Percentiles rank a stretch among this genome's conserved stretches.
Conservation (phyloP, 2,113 vertebrate genomes). For the Lepisosteus osseus region DNA sequence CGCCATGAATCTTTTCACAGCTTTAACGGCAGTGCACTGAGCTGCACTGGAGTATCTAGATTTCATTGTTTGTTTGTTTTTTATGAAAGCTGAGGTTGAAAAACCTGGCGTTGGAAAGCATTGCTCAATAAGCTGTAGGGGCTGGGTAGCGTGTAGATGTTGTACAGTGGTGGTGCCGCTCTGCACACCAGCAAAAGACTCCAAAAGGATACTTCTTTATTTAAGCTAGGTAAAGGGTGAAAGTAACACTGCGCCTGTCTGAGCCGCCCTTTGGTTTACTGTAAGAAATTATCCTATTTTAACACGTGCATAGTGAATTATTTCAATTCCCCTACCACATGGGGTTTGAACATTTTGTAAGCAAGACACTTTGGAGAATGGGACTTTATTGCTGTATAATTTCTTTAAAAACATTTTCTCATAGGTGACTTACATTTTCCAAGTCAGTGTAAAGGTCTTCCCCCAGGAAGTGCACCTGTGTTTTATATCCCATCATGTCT, state of each 20-base stretch:
- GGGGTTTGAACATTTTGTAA: constrained; percentile 52
- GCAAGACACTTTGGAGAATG: constrained; percentile 43
- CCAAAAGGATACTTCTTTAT: constrained; percentile 59
- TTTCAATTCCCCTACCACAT: constrained; percentile 19
- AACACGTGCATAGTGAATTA: constrained; percentile 22
- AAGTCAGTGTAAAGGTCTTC: constrained; percentile 56
- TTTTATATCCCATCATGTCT: constrained; percentile 45
- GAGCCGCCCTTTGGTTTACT: constrained; percentile 64
- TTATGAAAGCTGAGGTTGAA: constrained; percentile 51
- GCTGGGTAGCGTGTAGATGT: constrained; percentile 44
- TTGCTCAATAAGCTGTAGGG: constrained; percentile 35
- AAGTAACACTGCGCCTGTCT: constrained; percentile 63
- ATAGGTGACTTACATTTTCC: background rate
- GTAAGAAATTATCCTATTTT: constrained; percentile 32
- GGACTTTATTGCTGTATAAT: constrained; percentile 45
- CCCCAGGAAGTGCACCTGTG: constrained; percentile 59
- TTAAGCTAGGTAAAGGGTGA: constrained; percentile 72
- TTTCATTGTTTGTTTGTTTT: constrained; percentile 46
- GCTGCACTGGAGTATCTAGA: constrained; percentile 56
- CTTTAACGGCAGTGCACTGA: constrained; percentile 50
- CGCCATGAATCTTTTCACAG: constrained; percentile 38
- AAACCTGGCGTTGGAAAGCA: constrained; percentile 55
- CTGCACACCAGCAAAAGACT: constrained; percentile 54
- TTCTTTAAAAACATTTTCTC: constrained; percentile 31
- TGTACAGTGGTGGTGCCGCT: constrained; percentile 68